Percentiles rank a stretch among this genome's conserved stretches.
Evolutionary conservation across 2,113 vertebrate genomes (phyloP).

Genomic region (Labeo catla): DNA sequence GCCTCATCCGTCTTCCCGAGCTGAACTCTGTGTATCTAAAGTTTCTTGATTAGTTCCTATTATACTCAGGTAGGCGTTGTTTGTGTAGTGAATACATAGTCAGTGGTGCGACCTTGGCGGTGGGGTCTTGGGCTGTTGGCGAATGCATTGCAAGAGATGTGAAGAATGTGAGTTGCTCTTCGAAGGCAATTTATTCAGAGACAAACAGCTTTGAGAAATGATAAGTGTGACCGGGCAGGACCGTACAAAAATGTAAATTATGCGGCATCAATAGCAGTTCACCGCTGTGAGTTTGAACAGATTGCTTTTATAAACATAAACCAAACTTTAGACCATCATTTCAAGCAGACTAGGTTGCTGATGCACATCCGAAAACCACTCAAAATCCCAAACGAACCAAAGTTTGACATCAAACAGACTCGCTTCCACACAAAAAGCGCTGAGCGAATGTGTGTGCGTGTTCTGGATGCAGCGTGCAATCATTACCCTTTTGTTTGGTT

Average conservation of each 20-base stretch:
- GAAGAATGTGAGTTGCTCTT: background rate
- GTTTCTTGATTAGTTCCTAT: constrained; percentile 39
- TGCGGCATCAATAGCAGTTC: background rate
- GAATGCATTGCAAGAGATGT: background rate
- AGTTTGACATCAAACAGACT: background rate
- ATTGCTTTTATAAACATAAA: background rate
- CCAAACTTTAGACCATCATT: background rate
- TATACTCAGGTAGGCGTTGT: constrained; percentile 15
- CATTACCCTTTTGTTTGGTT: constrained; percentile 60
- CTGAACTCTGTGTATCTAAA: constrained; percentile 44
- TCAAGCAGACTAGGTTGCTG: background rate
- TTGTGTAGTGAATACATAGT: background rate
- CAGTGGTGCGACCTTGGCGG: background rate
- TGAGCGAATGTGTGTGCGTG: constrained; percentile 21
- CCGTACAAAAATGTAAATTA: background rate
- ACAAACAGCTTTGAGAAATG: background rate
- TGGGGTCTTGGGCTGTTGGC: background rate
- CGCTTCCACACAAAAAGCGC: background rate
- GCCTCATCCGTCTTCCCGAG: constrained; percentile 47
- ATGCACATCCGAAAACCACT: background rate
- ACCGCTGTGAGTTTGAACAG: background rate
- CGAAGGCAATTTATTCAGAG: background rate
- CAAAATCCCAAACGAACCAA: background rate
- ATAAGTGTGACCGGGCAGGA: background rate
- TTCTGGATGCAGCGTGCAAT: constrained; percentile 28